Percentiles rank a stretch among this genome's conserved stretches.
These are phyloP conservation scores for Albula goreensis DNA, from an alignment of 2,113 vertebrate genomes.

Conservation along the genomic window DNA sequence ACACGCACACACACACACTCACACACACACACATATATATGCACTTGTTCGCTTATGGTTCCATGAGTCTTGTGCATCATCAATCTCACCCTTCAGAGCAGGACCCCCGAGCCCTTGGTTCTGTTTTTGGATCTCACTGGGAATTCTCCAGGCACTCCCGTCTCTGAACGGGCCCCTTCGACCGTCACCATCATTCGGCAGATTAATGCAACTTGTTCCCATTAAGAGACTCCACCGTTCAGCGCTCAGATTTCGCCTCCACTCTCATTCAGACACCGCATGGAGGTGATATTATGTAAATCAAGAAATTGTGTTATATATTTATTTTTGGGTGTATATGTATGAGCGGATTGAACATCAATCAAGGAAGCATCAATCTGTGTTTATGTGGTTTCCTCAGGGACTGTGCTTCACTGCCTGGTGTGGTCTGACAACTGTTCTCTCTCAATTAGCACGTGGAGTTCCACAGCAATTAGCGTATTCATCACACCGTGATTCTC, in stretches of 20 bases:
- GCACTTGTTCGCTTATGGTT: slow-evolving; percentile 10
- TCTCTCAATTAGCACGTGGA: neutral
- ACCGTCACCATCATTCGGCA: slow-evolving; percentile 56
- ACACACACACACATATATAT: slow-evolving; percentile 19
- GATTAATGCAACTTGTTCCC: slow-evolving; percentile 64
- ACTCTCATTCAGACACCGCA: neutral
- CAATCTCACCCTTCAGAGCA: slow-evolving; percentile 70
- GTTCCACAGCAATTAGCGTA: slow-evolving; percentile 11
- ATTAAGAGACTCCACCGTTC: neutral
- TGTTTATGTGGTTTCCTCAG: neutral
- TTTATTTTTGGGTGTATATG: neutral
- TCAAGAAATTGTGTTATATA: neutral
- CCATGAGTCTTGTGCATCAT: slow-evolving; percentile 58
- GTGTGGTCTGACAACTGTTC: neutral
- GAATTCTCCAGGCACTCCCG: slow-evolving; percentile 69
- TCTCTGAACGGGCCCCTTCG: slow-evolving; percentile 58
- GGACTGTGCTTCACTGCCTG: neutral
- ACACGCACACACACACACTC: slow-evolving; percentile 11
- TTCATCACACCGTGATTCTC: neutral
- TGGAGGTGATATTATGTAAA: neutral
- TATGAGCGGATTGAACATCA: neutral
- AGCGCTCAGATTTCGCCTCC: neutral
- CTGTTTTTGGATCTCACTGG: slow-evolving; percentile 70
- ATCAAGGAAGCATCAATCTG: neutral
- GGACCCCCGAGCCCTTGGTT: slow-evolving; percentile 63